Conservation (phyloP, 2,113 vertebrate genomes). For the Paratilapia polleni region DNA sequence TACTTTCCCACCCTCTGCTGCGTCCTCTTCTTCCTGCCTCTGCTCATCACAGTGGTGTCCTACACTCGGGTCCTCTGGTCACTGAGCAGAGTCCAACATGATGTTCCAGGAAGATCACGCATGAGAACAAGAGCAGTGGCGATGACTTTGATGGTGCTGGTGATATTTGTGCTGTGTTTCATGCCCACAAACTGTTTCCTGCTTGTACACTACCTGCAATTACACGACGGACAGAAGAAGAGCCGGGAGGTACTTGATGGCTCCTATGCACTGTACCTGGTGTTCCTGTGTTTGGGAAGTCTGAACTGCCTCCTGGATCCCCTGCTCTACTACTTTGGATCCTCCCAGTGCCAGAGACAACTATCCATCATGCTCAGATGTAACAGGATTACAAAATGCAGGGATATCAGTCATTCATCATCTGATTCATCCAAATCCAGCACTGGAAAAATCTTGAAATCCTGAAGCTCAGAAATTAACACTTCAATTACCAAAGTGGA, state of each 20-base stretch:
- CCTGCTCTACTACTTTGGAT: no score
- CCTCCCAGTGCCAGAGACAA: conserved; percentile 88
- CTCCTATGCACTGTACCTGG: conserved; percentile 87
- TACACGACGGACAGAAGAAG: conserved; percentile 2
- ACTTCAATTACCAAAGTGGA: no score
- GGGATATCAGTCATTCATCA: not conserved
- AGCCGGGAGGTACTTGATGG: conserved; percentile 37
- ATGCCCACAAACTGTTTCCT: no score
- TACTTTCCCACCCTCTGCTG: not conserved
- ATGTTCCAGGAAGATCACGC: no score
- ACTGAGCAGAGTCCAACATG: no score
- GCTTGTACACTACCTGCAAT: conserved; percentile 84
- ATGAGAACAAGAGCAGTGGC: no score
- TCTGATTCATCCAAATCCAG: conserved; percentile 46
- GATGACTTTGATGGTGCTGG: fast-evolving
- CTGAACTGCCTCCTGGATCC: no score
- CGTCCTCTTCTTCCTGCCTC: no score
- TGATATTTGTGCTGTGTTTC: conserved; percentile 76
- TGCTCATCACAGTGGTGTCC: no score
- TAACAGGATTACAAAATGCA: conserved; percentile 42
- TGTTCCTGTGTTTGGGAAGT: conserved; percentile 89
- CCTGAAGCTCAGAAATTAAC: conserved; percentile 76
- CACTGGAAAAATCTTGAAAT: conserved; percentile 65
- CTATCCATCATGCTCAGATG: conserved; percentile 77
- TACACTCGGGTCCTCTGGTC: no score